Conservation (phyloP, 2,888 invertebrate genomes). For the Proisotoma minuta region DNA sequence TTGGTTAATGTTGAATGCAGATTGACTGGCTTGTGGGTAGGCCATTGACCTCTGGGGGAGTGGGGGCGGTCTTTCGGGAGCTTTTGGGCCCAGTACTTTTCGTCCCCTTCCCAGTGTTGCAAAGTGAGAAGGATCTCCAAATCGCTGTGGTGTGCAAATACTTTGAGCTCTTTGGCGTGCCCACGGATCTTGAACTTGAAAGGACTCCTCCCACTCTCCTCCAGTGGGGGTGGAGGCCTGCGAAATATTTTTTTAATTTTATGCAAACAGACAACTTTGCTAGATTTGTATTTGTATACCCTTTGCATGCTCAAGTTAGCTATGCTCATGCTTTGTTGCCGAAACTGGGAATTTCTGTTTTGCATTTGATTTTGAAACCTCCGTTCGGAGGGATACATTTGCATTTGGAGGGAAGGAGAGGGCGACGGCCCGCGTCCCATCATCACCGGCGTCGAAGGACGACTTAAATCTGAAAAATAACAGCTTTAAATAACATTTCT, state of each 20-base stretch:
- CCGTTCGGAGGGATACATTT: neutral
- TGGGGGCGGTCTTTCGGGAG: conserved; percentile 42
- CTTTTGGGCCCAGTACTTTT: conserved; percentile 7
- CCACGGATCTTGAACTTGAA: conserved; percentile 45
- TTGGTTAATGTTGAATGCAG: conserved; percentile 43
- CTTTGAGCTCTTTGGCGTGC: conserved; percentile 52
- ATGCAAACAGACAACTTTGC: neutral
- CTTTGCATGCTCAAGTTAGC: conserved; percentile 34
- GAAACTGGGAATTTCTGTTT: neutral
- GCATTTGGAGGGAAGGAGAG: conserved; percentile 8
- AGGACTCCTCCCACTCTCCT: conserved; percentile 53
- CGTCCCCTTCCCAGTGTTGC: conserved; percentile 40
- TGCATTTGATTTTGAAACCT: neutral
- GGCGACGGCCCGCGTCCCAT: conserved; percentile 27
- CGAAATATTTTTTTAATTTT: neutral
- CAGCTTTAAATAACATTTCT: neutral
- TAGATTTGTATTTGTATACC: conserved; percentile 18
- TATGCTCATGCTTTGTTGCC: conserved; percentile 36
- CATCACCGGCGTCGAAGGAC: conserved; percentile 33
- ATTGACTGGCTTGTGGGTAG: conserved; percentile 34
- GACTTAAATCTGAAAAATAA: conserved; percentile 13
- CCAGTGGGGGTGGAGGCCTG: conserved; percentile 48
- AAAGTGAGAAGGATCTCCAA: conserved; percentile 42
- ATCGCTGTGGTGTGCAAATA: conserved; percentile 48
- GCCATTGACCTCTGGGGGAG: conserved; percentile 36